Conservation (phyloP, 1,140 invertebrate species). For the Drosophila subpulchrella region DNA sequence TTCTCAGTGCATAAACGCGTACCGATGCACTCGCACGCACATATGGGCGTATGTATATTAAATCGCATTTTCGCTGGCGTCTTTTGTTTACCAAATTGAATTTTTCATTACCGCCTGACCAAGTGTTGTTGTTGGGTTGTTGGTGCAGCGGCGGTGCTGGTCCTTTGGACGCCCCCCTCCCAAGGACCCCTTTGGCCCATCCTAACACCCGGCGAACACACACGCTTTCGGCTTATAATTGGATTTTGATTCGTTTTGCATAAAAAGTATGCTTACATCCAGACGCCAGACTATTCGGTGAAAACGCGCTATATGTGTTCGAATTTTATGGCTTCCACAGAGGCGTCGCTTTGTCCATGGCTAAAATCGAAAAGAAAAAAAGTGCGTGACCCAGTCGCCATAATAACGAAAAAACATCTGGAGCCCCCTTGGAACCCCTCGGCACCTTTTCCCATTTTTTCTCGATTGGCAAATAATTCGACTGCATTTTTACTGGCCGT, state of each 20-base stretch:
- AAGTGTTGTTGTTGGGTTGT: conserved; percentile 21
- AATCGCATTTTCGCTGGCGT: conserved; percentile 40
- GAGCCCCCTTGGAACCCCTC: conserved; percentile 19
- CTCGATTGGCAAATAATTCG: conserved; percentile 42
- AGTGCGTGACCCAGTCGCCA: conserved; percentile 27
- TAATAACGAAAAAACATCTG: conserved; percentile 23
- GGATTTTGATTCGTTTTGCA: conserved; percentile 65
- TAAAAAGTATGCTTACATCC: conserved; percentile 50
- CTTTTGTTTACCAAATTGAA: conserved; percentile 63
- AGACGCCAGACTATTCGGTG: conserved; percentile 47
- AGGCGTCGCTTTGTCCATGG: conserved; percentile 33
- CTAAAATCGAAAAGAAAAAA: conserved; percentile 4
- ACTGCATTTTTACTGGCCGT: conserved; percentile 41
- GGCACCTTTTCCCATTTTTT: background rate
- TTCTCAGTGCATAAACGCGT: background rate
- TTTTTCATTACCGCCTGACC: conserved; percentile 52
- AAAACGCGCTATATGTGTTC: conserved; percentile 9
- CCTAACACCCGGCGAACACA: conserved; percentile 13
- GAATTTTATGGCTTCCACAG: conserved; percentile 42
- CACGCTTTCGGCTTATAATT: conserved; percentile 54
- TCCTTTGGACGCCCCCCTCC: conserved; percentile 3
- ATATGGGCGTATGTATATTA: conserved; percentile 31
- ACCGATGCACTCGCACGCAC: conserved; percentile 26
- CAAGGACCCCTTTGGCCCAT: background rate
- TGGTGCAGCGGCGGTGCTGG: conserved; percentile 1